Percentiles rank a stretch among this genome's conserved stretches.
phyloP scores from a whole-genome alignment of 2,888 invertebrate genomes.

The Aphidius colemani region DNA sequence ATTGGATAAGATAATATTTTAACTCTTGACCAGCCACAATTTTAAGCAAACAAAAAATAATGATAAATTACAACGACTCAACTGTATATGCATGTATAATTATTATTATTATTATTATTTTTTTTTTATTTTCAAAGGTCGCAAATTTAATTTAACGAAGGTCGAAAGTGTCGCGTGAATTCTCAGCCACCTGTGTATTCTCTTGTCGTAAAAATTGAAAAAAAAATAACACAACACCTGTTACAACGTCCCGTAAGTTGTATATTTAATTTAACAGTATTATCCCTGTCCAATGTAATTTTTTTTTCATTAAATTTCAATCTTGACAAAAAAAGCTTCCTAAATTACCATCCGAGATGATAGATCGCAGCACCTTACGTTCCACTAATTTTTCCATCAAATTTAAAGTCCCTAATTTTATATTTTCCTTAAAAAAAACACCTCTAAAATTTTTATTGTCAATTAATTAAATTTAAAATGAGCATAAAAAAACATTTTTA shows the following conservation, averaged over 20 bases:
- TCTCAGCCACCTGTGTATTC: slow-evolving; percentile 31
- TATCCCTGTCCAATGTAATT: slow-evolving; percentile 33
- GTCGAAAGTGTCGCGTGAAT: background rate
- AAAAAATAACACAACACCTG: slow-evolving; percentile 37
- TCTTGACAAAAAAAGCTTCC: slow-evolving; percentile 10
- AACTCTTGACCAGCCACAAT: background rate
- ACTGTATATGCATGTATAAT: too few species aligned
- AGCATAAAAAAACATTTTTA: too few species aligned
- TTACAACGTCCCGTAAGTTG: slow-evolving; percentile 34
- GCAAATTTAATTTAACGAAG: background rate
- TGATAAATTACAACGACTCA: too few species aligned
- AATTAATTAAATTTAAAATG: too few species aligned
- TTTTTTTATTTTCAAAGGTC: background rate
- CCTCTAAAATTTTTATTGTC: too few species aligned
- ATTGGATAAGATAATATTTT: slow-evolving; percentile 16
- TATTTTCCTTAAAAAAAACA: background rate
- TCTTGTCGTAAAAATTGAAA: slow-evolving; percentile 6
- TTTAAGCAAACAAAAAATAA: too few species aligned
- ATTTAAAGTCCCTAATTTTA: background rate
- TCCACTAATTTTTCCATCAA: too few species aligned
- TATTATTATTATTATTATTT: too few species aligned
- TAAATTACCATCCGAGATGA: slow-evolving; percentile 17
- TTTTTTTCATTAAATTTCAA: background rate
- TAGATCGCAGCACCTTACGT: slow-evolving; percentile 29
- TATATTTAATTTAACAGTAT: slow-evolving; percentile 27